These are phyloP conservation scores for Anadara kagoshimensis DNA, from an alignment of 1,140 invertebrate species.

Conservation along the genomic window DNA sequence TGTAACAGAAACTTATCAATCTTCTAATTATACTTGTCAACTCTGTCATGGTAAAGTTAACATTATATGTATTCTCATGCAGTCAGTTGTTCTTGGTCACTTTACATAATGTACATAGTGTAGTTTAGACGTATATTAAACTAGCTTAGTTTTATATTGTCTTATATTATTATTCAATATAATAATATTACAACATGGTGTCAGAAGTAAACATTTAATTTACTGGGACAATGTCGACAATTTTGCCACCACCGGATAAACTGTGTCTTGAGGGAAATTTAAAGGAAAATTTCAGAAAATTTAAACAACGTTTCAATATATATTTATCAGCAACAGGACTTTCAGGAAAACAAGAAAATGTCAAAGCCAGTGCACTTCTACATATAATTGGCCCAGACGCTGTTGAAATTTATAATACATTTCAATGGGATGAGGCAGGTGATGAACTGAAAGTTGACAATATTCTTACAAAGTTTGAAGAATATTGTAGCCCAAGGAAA, in stretches of 20 bases:
- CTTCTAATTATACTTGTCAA: no score
- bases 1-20: no score
- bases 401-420: conserved; percentile 24
- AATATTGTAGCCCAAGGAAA: conserved; percentile 30
- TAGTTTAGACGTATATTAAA: no score
- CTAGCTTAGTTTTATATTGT: no score
- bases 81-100: no score
- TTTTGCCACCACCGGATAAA: conserved; percentile 2
- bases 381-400: conserved; percentile 23
- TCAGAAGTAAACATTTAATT: neutral
- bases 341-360: neutral
- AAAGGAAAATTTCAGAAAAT: conserved; percentile 15
- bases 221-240: neutral
- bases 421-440: conserved; percentile 10
- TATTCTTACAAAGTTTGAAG: conserved; percentile 32
- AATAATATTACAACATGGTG: conserved; percentile 10
- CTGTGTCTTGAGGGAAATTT: conserved; percentile 12
- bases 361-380: conserved; percentile 7
- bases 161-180: no score
- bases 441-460: conserved; percentile 13
- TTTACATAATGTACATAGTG: no score
- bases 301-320: conserved; percentile 12
- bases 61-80: no score
- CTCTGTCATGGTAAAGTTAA: no score
- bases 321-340: conserved; percentile 10